Evolutionary conservation across 2,797 vertebrate genomes (phyloP).

Genomic region (Melopsittacus undulatus): DNA sequence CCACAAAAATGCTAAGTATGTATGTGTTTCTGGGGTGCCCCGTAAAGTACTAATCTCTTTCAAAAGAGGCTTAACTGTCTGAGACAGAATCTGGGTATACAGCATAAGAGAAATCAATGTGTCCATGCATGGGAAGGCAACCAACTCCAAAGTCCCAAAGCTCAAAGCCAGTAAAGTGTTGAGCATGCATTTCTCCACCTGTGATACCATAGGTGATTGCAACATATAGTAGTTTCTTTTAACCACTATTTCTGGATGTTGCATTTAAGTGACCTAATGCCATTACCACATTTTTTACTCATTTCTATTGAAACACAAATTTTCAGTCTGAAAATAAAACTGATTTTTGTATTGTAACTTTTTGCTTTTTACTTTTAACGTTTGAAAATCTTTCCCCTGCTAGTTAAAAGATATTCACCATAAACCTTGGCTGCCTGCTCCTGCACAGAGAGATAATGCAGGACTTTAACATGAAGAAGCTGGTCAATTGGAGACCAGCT

Average conservation of each 20-base stretch:
- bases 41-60: neutral
- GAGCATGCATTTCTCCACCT: neutral
- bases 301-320: neutral
- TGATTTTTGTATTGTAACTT: neutral
- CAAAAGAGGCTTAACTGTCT: neutral
- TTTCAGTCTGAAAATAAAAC: neutral
- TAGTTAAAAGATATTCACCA: neutral
- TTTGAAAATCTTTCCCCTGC: neutral
- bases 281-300: neutral
- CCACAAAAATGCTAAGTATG: neutral
- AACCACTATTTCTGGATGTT: neutral
- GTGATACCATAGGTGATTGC: rapidly evolving
- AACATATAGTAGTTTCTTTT: rapidly evolving
- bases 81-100: neutral
- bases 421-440: neutral
- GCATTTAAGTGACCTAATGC: neutral
- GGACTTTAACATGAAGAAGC: neutral
- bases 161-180: neutral
- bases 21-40: neutral
- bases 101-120: neutral
- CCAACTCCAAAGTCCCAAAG: neutral
- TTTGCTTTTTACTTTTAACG: neutral
- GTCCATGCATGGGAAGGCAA: neutral
- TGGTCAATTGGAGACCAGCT: neutral
- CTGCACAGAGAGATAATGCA: neutral